Evolutionary conservation across 1,140 invertebrate species (phyloP).

Genomic region (Wiebesia pumilae): DNA sequence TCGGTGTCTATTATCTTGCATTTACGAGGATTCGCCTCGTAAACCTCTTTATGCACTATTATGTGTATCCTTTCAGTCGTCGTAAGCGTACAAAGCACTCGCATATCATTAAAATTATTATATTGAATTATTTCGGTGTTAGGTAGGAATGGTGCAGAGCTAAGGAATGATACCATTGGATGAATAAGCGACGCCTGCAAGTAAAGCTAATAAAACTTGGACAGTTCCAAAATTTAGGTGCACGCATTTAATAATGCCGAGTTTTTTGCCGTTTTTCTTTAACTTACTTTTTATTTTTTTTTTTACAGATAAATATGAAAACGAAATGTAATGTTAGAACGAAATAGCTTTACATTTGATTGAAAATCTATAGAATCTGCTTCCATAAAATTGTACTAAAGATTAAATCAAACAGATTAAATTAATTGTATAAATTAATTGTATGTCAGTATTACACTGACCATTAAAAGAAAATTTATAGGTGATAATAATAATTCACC

Average conservation of each 20-base stretch:
- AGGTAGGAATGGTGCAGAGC: not conserved
- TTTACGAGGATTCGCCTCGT: constrained; percentile 56
- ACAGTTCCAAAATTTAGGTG: not conserved
- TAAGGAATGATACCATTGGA: constrained; percentile 42
- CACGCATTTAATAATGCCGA: not conserved
- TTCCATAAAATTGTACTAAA: too few species aligned
- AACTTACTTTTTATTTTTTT: too few species aligned
- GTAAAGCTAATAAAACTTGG: constrained; percentile 45
- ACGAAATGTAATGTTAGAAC: too few species aligned
- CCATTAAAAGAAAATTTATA: too few species aligned
- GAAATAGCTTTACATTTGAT: too few species aligned
- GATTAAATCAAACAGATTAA: too few species aligned
- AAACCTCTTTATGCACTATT: constrained; percentile 45
- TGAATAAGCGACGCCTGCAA: constrained; percentile 41
- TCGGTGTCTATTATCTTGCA: not conserved
- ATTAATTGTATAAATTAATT: too few species aligned
- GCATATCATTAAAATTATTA: constrained; percentile 54
- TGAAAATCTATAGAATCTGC: too few species aligned
- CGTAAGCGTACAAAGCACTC: constrained; percentile 36
- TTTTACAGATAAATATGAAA: too few species aligned
- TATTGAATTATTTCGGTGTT: constrained; percentile 25
- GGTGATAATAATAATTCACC: too few species aligned
- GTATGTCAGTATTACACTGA: too few species aligned
- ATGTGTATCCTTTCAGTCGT: not conserved
- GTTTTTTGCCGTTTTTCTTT: too few species aligned